phyloP scores from a whole-genome alignment of 92 coral and sea anemone genomes.

The Palythoa grandis region DNA sequence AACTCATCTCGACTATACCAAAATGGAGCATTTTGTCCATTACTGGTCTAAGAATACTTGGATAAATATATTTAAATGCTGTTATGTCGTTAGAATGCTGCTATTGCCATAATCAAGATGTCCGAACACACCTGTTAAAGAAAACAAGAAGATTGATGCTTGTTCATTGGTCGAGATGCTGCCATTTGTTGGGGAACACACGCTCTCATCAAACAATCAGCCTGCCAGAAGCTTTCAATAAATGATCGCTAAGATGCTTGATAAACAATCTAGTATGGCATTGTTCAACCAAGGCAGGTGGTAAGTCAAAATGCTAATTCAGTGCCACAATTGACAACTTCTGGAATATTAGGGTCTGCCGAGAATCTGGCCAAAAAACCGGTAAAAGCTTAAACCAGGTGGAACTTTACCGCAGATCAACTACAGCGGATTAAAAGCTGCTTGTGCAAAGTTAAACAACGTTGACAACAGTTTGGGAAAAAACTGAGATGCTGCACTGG shows the following conservation, averaged over 20 bases:
- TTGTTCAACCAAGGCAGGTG: conserved; percentile 82
- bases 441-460: no score
- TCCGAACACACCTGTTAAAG: conserved; percentile 48
- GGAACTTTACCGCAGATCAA: conserved; percentile 31
- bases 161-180: conserved; percentile 45
- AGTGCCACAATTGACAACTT: conserved; percentile 67
- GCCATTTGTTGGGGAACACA: conserved; percentile 60
- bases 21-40: background rate
- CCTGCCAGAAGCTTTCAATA: conserved; percentile 63
- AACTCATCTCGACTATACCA: background rate
- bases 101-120: conserved; percentile 41
- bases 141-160: background rate
- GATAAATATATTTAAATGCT: conserved; percentile 24
- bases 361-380: conserved; percentile 48
- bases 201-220: conserved; percentile 63
- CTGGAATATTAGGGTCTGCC: conserved; percentile 60
- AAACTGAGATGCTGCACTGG: background rate
- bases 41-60: conserved; percentile 1
- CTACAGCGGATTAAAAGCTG: background rate
- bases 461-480: background rate
- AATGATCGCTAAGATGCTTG: conserved; percentile 68
- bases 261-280: conserved; percentile 80
- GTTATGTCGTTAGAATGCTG: conserved; percentile 26
- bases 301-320: conserved; percentile 82
- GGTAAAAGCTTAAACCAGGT: conserved; percentile 65